phyloP scores from a whole-genome alignment of 1,140 invertebrate species.

The Cyclargus thomasi region DNA sequence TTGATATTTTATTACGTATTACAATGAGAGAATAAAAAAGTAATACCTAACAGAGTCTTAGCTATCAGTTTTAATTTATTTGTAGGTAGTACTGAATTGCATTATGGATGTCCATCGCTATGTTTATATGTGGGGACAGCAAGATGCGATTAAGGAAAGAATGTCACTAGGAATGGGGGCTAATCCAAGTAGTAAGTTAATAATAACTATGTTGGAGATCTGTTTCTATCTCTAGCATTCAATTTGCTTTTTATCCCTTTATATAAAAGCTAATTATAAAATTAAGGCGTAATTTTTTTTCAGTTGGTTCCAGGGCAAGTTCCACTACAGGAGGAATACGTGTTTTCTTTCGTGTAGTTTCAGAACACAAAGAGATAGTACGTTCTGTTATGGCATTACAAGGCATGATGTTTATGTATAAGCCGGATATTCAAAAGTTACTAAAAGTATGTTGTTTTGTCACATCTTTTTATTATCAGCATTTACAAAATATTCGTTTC shows the following conservation, averaged over 20 bases:
- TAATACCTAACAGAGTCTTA: slow-evolving; percentile 28
- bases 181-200: slow-evolving; percentile 33
- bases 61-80: neutral
- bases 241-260: neutral
- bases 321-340: slow-evolving; percentile 52
- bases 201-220: neutral
- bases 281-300: slow-evolving; percentile 16
- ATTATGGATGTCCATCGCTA: slow-evolving; percentile 80
- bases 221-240: too few relatives aligned
- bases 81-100: slow-evolving; percentile 63
- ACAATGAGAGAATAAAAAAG: too few relatives aligned
- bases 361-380: slow-evolving; percentile 87
- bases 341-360: slow-evolving; percentile 84
- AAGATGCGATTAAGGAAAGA: slow-evolving; percentile 49
- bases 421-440: slow-evolving; percentile 77
- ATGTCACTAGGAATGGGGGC: slow-evolving; percentile 33
- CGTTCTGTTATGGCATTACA: slow-evolving; percentile 83
- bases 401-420: slow-evolving; percentile 79
- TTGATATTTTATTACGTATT: too few relatives aligned
- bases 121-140: slow-evolving; percentile 83
- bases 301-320: slow-evolving; percentile 47
- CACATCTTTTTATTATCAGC: too few relatives aligned
- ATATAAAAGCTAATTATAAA: neutral
- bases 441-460: slow-evolving; percentile 53
- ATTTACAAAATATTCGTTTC: neutral